These are phyloP conservation scores for Acromyrmex echinatior DNA, from an alignment of 1,140 invertebrate genomes.

Conservation along the genomic window DNA sequence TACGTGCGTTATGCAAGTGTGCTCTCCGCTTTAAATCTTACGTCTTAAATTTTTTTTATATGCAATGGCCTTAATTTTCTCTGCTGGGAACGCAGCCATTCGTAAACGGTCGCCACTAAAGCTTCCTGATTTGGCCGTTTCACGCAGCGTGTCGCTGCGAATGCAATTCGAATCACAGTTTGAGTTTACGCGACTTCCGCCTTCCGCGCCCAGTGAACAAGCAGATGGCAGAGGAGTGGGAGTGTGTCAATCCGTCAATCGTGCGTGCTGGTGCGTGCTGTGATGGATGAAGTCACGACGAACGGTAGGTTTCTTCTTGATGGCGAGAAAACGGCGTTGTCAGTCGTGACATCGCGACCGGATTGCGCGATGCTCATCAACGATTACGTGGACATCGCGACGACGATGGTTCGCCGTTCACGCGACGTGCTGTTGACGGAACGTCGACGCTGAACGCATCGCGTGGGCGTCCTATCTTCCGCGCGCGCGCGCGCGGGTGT, in stretches of 20 bases:
- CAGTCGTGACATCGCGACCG: background rate
- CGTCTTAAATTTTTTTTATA: too few species aligned
- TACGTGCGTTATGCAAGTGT: too few species aligned
- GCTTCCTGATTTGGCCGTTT: background rate
- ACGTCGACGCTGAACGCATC: constrained; percentile 55
- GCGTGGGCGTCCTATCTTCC: constrained; percentile 82
- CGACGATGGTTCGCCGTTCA: background rate
- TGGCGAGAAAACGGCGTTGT: background rate
- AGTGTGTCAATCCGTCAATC: constrained; percentile 78
- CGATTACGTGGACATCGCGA: background rate
- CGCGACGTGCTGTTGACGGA: constrained; percentile 32
- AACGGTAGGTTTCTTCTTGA: constrained; percentile 79
- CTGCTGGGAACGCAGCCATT: too few species aligned
- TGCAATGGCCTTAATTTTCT: too few species aligned
- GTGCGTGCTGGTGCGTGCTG: constrained; percentile 81
- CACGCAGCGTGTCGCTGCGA: background rate
- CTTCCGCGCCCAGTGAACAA: background rate
- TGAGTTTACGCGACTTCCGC: too few species aligned
- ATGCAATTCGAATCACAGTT: background rate
- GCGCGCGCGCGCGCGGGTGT: background rate
- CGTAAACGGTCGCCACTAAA: background rate
- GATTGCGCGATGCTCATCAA: background rate
- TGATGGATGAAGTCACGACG: constrained; percentile 82
- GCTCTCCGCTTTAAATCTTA: too few species aligned
- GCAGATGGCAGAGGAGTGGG: constrained; percentile 64